Conservation (phyloP, 2,888 invertebrate species). For the Lacanobia wlatinum region DNA sequence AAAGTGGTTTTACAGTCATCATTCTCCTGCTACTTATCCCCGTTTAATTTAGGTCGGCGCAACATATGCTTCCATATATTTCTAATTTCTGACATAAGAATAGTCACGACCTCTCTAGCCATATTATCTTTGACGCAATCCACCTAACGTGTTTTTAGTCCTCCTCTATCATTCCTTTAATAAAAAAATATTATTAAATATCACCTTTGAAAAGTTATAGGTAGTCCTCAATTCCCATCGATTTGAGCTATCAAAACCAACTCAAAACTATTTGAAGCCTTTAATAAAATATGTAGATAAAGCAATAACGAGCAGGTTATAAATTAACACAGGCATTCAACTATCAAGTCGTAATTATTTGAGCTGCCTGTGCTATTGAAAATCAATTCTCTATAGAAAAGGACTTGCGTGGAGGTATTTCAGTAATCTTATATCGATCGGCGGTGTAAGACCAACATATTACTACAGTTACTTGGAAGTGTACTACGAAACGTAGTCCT, state of each 20-base stretch:
- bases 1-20: no score
- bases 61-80: no score
- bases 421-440: conserved; percentile 41
- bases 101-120: no score
- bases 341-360: conserved; percentile 36
- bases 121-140: no score
- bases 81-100: no score
- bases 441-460: conserved; percentile 1
- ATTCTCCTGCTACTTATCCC: no score
- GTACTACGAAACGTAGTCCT: conserved; percentile 3
- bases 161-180: no score
- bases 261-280: conserved; percentile 21
- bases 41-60: no score
- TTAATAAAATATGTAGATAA: conserved; percentile 31
- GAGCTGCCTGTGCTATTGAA: conserved; percentile 42
- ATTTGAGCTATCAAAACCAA: conserved; percentile 15
- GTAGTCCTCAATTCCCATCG: not conserved
- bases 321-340: conserved; percentile 40
- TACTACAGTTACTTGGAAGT: not conserved
- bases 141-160: no score
- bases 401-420: conserved; percentile 37
- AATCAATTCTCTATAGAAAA: conserved; percentile 52
- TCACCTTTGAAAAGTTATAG: not conserved
- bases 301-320: conserved; percentile 30
- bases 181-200: no score